Conservation (phyloP, 1,140 invertebrate species). For the Luehdorfia chinensis region DNA sequence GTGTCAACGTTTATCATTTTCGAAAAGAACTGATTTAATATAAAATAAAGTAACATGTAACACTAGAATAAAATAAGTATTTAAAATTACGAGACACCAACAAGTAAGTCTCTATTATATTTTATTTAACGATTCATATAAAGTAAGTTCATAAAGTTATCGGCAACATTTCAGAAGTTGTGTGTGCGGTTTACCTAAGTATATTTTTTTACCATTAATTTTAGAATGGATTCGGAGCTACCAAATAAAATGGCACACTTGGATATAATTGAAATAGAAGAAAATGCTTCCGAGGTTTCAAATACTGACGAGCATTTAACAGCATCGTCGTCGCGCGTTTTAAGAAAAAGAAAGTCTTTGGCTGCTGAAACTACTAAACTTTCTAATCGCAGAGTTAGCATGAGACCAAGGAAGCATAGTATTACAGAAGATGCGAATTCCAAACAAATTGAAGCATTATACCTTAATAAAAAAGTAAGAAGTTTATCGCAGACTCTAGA, state of each 20-base stretch:
- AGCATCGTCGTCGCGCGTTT: slow-evolving; percentile 41
- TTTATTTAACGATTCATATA: no score
- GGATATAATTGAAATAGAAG: slow-evolving; percentile 64
- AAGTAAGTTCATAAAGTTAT: no score
- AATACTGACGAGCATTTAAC: slow-evolving; percentile 20
- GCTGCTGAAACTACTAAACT: slow-evolving; percentile 48
- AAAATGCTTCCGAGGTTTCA: slow-evolving; percentile 21
- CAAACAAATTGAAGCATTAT: slow-evolving; percentile 68
- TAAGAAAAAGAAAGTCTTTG: slow-evolving; percentile 61
- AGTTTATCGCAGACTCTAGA: slow-evolving; percentile 60
- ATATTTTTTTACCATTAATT: no score
- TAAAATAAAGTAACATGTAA: no score
- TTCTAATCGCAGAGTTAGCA: slow-evolving; percentile 59
- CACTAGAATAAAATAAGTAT: no score
- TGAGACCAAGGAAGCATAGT: slow-evolving; percentile 59
- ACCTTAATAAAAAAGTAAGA: slow-evolving; percentile 66
- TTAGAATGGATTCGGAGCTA: slow-evolving; percentile 53
- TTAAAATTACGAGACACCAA: no score
- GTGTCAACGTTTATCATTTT: no score
- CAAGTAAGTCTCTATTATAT: no score
- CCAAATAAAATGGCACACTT: slow-evolving; percentile 65
- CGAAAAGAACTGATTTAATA: no score
- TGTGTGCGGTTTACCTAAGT: no score
- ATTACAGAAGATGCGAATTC: slow-evolving; percentile 54
- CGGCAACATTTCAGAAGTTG: no score